A percentile compares a stretch with the other conserved stretches of the same genome.
phyloP scores from a whole-genome alignment of 2,113 vertebrate genomes.

The Limnothrissa miodon region DNA sequence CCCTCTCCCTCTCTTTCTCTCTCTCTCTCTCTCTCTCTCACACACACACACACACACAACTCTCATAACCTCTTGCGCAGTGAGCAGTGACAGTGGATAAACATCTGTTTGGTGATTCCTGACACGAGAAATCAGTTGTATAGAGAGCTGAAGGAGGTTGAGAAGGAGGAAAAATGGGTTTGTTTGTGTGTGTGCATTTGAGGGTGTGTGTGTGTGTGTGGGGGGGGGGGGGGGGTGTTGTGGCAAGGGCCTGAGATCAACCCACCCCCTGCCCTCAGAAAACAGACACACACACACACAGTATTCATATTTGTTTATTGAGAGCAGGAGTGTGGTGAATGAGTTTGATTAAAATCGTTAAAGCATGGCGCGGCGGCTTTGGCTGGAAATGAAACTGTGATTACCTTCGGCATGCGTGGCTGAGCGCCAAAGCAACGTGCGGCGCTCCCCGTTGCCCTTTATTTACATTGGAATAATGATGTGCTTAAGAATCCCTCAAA shows the following conservation, averaged over 20 bases:
- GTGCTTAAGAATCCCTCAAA: slow-evolving; percentile 37
- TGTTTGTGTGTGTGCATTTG: too few relatives aligned
- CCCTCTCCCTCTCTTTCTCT: background rate
- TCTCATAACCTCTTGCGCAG: background rate
- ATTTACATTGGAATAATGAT: slow-evolving; percentile 49
- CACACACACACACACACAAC: slow-evolving; percentile 17
- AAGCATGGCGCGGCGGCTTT: slow-evolving; percentile 45
- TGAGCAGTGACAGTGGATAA: background rate
- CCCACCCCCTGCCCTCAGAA: background rate
- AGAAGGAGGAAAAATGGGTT: background rate
- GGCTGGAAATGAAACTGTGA: slow-evolving; percentile 49
- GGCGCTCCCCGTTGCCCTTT: slow-evolving; percentile 29
- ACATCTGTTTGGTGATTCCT: slow-evolving; percentile 34
- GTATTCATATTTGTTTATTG: slow-evolving; percentile 52
- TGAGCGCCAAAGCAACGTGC: slow-evolving; percentile 35
- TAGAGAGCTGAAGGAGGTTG: background rate
- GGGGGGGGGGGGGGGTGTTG: background rate
- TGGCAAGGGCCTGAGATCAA: background rate
- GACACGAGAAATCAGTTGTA: background rate
- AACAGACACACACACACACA: background rate
- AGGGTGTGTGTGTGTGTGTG: background rate
- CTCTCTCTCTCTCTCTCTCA: slow-evolving; percentile 6
- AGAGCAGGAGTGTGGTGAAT: slow-evolving; percentile 48
- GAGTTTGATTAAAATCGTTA: slow-evolving; percentile 56
- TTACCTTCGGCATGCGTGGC: slow-evolving; percentile 48